Evolutionary conservation across 2,113 vertebrate genomes (phyloP).

Genomic region (Chloebia gouldiae): DNA sequence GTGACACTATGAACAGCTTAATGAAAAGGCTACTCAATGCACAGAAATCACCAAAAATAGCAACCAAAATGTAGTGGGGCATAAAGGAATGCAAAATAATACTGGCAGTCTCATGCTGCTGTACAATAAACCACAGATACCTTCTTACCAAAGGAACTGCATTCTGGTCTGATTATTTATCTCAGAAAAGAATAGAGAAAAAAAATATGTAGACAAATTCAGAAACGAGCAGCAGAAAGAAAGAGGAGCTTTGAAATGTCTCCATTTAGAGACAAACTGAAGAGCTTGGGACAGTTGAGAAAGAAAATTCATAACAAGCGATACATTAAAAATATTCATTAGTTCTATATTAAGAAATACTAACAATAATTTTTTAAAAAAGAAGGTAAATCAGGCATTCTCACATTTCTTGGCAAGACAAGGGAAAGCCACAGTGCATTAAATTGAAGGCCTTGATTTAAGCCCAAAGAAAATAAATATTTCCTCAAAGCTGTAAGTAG

Average conservation of each 20-base stretch:
- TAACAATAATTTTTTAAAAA: not conserved
- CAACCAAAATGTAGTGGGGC: slow-evolving; percentile 29
- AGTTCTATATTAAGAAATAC: not conserved
- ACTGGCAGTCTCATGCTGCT: slow-evolving; percentile 37
- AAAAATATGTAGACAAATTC: slow-evolving; percentile 25
- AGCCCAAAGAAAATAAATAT: not conserved
- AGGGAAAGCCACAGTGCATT: not conserved
- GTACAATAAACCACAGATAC: slow-evolving; percentile 5
- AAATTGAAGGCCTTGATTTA: not conserved
- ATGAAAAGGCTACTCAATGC: slow-evolving; percentile 17
- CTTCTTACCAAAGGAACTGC: slow-evolving; percentile 37
- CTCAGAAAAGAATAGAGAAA: slow-evolving; percentile 50
- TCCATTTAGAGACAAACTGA: slow-evolving; percentile 1
- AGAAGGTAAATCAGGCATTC: not conserved
- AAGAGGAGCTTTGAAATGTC: not conserved
- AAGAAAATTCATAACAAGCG: not conserved
- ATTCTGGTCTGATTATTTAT: slow-evolving; percentile 49
- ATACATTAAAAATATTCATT: not conserved
- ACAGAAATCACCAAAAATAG: slow-evolving; percentile 33
- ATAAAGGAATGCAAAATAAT: slow-evolving; percentile 49
- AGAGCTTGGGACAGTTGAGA: not conserved
- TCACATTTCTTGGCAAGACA: not conserved
- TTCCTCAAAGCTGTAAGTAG: not conserved
- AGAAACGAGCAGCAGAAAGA: not conserved
- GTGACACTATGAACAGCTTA: slow-evolving; percentile 45